Percentiles rank a stretch among this genome's conserved stretches.
Conservation (phyloP, 2,797 vertebrate species). For the Euphonia xanthogaster region DNA sequence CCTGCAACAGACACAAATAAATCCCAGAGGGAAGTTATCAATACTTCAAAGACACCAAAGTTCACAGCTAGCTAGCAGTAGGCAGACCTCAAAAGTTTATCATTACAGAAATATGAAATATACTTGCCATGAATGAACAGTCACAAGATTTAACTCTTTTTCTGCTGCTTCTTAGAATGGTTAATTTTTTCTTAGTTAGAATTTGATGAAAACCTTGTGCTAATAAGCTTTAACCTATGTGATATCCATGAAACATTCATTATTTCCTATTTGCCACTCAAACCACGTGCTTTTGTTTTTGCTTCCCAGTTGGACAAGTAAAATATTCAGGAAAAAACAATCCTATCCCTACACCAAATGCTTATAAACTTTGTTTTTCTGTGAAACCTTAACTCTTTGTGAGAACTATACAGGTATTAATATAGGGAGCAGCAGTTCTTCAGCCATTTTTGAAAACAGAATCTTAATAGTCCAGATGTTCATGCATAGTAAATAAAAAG, state of each 20-base stretch:
- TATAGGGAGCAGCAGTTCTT: neutral
- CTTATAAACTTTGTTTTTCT: neutral
- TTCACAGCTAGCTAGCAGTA: neutral
- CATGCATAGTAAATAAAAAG: conserved; percentile 61
- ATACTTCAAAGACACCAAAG: conserved; percentile 42
- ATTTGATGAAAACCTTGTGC: neutral
- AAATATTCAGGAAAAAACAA: neutral
- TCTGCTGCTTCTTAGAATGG: neutral
- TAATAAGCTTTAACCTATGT: neutral
- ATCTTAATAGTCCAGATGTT: conserved; percentile 58
- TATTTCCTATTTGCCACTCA: neutral
- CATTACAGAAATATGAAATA: neutral
- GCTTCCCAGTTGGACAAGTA: neutral
- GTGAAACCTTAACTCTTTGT: neutral
- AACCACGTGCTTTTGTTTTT: neutral
- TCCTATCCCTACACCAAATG: neutral
- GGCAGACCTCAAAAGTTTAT: neutral
- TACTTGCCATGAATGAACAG: neutral
- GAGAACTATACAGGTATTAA: neutral
- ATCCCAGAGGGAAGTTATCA: conserved; percentile 20
- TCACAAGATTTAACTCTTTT: neutral
- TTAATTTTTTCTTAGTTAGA: neutral
- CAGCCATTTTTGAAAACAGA: conserved; percentile 2
- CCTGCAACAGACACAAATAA: conserved; percentile 37
- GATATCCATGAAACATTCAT: neutral